These are phyloP conservation scores for Vultur gryphus DNA, from an alignment of 2,797 vertebrate species.

Conservation along the genomic window DNA sequence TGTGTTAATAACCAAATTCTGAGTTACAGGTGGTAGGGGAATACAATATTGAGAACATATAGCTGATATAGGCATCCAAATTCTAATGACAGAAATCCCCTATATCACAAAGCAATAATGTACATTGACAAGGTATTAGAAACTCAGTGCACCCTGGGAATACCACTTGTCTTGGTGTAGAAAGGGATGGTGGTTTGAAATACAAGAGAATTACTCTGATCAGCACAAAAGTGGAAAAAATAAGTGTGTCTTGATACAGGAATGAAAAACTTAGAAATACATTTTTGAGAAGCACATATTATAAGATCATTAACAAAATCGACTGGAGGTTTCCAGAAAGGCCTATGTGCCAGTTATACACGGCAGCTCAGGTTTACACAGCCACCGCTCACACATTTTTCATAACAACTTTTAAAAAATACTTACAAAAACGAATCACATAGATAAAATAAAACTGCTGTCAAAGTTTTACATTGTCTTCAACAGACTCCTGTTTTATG, in stretches of 20 bases:
- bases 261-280: background rate
- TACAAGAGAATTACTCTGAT: background rate
- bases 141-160: background rate
- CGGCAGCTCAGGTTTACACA: background rate
- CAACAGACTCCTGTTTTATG: background rate
- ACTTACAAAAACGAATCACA: background rate
- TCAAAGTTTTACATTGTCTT: background rate
- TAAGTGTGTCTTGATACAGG: background rate
- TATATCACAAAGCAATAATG: background rate
- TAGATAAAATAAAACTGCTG: background rate
- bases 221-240: background rate
- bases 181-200: background rate
- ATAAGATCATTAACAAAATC: background rate
- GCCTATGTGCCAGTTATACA: background rate
- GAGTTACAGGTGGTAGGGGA: background rate
- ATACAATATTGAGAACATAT: background rate
- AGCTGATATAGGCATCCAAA: background rate
- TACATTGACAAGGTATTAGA: background rate
- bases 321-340: background rate
- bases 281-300: background rate
- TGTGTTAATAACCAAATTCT: background rate
- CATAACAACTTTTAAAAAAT: background rate
- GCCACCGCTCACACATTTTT: background rate
- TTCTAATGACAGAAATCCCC: background rate
- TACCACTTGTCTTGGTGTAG: background rate